These are phyloP conservation scores for Anolis carolinensis DNA, from an alignment of 2,113 vertebrate genomes.

Conservation along the genomic window DNA sequence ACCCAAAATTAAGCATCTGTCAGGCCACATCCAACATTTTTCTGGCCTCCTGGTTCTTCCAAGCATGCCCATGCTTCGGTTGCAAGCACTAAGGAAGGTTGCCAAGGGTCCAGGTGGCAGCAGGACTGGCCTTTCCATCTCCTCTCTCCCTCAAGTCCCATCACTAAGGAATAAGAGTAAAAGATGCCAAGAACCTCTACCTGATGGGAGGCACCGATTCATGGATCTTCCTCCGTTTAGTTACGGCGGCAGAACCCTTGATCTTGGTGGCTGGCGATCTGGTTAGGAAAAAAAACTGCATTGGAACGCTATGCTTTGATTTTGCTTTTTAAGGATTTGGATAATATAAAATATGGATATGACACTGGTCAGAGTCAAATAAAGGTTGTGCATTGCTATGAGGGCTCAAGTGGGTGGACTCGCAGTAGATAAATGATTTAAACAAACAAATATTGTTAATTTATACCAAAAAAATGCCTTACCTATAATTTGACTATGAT, in stretches of 20 bases:
- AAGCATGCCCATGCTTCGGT: rapidly evolving
- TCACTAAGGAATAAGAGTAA: constrained; percentile 21
- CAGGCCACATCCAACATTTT: not conserved
- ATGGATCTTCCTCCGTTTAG: constrained; percentile 37
- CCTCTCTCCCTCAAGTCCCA: not conserved
- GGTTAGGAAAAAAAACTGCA: constrained; percentile 33
- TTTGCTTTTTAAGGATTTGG: not conserved
- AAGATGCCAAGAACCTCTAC: constrained; percentile 33
- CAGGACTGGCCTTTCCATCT: rapidly evolving
- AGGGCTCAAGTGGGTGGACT: too few relatives aligned
- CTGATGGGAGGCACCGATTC: constrained; percentile 24
- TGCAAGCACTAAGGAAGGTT: not conserved
- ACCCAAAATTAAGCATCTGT: not conserved
- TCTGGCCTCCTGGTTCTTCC: not conserved
- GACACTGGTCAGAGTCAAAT: not conserved
- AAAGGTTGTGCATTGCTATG: too few relatives aligned
- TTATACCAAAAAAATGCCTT: too few relatives aligned
- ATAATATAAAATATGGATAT: not conserved
- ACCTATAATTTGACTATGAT: not conserved
- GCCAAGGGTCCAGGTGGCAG: not conserved
- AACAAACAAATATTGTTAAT: too few relatives aligned
- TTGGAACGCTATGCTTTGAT: constrained; percentile 36
- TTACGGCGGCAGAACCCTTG: constrained; percentile 46
- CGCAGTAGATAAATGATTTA: too few relatives aligned
- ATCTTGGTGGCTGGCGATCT: constrained; percentile 15